These are phyloP conservation scores for Tiphia femorata DNA, from an alignment of 2,888 invertebrate species.

Conservation along the genomic window DNA sequence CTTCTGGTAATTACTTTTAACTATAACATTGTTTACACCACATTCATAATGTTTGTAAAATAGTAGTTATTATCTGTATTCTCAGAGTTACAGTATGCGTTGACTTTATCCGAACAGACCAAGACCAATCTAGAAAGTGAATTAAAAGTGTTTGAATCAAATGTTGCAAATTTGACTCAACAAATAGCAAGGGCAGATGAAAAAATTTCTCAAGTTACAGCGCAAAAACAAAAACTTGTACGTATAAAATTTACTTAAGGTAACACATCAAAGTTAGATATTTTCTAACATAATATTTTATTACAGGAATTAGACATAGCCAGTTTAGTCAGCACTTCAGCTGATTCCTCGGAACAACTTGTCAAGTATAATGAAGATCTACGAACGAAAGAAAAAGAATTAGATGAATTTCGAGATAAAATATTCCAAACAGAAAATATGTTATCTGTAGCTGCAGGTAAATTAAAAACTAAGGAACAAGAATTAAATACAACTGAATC, in stretches of 20 bases:
- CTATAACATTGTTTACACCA: neutral
- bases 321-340: slow-evolving; percentile 74
- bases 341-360: slow-evolving; percentile 72
- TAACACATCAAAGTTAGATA: neutral
- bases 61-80: slow-evolving; percentile 10
- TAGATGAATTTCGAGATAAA: slow-evolving; percentile 55
- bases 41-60: neutral
- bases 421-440: slow-evolving; percentile 49
- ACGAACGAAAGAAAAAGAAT: slow-evolving; percentile 62
- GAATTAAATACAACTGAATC: slow-evolving; percentile 42
- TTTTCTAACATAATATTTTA: slow-evolving; percentile 3
- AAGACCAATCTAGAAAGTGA: slow-evolving; percentile 60
- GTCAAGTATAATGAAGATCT: slow-evolving; percentile 65
- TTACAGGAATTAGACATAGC: slow-evolving; percentile 73
- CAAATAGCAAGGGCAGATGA: slow-evolving; percentile 72
- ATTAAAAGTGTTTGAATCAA: slow-evolving; percentile 51
- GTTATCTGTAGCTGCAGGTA: slow-evolving; percentile 44
- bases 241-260: slow-evolving; percentile 15
- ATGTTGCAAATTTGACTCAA: slow-evolving; percentile 71
- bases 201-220: slow-evolving; percentile 73
- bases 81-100: slow-evolving; percentile 58
- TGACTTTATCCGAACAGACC: slow-evolving; percentile 58
- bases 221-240: slow-evolving; percentile 73
- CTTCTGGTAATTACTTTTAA: slow-evolving; percentile 53
- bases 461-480: slow-evolving; percentile 36